A percentile compares a stretch with the other conserved stretches of the same genome.
Conservation (phyloP, 2,797 vertebrate genomes). For the Percopsis omiscomaycus region DNA sequence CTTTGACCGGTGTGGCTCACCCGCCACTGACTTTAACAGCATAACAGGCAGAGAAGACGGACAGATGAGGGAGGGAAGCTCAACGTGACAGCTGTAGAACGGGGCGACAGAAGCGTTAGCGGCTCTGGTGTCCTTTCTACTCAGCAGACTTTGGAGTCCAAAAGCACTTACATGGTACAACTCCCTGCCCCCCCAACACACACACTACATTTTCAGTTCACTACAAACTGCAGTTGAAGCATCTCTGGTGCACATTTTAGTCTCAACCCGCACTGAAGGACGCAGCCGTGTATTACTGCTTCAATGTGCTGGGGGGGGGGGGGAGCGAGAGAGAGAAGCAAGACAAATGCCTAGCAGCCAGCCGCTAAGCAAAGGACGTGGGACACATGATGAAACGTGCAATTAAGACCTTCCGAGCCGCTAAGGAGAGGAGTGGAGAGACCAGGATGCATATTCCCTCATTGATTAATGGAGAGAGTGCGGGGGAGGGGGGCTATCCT, state of each 20-base stretch:
- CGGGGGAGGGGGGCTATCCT: conserved; percentile 54
- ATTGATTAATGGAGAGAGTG: conserved; percentile 74
- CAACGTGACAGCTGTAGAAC: conserved; percentile 57
- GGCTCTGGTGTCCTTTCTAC: conserved; percentile 48
- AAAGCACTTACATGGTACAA: conserved; percentile 46
- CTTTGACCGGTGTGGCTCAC: too few species aligned
- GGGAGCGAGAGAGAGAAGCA: too few species aligned
- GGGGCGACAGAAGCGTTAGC: conserved; percentile 57
- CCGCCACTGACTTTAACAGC: too few species aligned
- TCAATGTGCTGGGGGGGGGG: conserved; percentile 8
- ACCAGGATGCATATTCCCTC: conserved; percentile 69
- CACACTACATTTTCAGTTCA: not conserved
- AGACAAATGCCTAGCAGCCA: conserved; percentile 72
- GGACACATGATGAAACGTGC: conserved; percentile 78
- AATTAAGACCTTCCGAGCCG: conserved; percentile 72
- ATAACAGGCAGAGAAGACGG: not conserved
- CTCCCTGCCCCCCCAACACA: not conserved
- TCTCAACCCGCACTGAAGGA: conserved; percentile 47
- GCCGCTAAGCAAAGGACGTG: conserved; percentile 68
- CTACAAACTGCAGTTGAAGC: not conserved
- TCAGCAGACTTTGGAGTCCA: conserved; percentile 47
- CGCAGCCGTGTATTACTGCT: too few species aligned
- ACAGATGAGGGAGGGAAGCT: conserved; percentile 29
- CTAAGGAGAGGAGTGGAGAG: conserved; percentile 53
- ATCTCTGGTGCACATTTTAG: too few species aligned